Base-by-base conservation (phyloP, 2,113 vertebrate genomes). In the Phoxinus phoxinus region DNA sequence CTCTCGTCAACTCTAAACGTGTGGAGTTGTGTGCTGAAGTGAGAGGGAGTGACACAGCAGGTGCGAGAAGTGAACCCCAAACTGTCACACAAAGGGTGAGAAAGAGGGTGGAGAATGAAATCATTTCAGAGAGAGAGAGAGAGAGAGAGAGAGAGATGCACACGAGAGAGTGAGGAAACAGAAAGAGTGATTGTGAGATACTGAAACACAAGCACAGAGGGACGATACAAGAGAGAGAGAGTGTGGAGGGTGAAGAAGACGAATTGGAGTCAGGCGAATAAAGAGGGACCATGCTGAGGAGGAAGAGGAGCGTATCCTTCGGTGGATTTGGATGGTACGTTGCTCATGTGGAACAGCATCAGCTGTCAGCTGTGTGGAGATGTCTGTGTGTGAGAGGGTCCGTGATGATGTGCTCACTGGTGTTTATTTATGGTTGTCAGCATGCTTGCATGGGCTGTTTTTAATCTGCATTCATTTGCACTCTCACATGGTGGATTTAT, bases 271-370 rank as follows among this genome's bases (percentile, higher is more conserved):
- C 56, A 63, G 10, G 72, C 32, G 44, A 73, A 41, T 84, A 84
- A 59, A 77, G 84, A 56, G 61, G 21, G n/a, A 87, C 61, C 83
- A 90, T 90, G 89, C 87, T 90, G 87, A 90, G 89, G 78, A 90
- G 89, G 73, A 90, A 90, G 89, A 86, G 89, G 83, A 90, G 89
- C 58, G 89, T 90, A 35, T 90, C 89, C 48, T 90, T 90, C 8
- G 89, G 89, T 48, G 89, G 89, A 86, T 90, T 90, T 72, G 89
- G 89, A 88, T 90, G 89, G 89, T 90, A 90, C 25, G 89, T 90
- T 3, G 46, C 67, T 65, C 58, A 51, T 83, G 71, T 85, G 77
- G 59, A 89, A 77, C 86, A 86, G 84, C 59, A 86, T 84, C 81
- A 86, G 46, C 83, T 85, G 86, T 58, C 53, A 59, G 81, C 25